These are phyloP conservation scores for Catocala fraxini DNA, from an alignment of 2,888 invertebrate genomes.

Conservation along the genomic window DNA sequence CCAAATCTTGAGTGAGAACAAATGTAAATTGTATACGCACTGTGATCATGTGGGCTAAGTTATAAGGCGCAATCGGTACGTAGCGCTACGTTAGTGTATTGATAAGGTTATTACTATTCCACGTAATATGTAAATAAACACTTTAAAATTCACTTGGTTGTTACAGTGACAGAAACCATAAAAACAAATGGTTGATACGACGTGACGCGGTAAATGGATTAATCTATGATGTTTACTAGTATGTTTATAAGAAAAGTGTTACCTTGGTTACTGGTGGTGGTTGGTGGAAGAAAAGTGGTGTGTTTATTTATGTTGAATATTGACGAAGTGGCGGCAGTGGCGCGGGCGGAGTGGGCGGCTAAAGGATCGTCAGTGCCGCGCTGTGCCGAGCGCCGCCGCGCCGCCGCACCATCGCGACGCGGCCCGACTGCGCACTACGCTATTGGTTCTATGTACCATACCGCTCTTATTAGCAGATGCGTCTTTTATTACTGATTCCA, in stretches of 20 bases:
- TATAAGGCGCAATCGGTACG: too few species aligned
- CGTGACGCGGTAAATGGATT: background rate
- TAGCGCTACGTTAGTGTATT: too few species aligned
- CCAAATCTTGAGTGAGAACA: too few species aligned
- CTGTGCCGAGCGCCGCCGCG: slow-evolving; percentile 46
- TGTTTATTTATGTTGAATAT: slow-evolving; percentile 17
- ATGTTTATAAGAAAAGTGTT: slow-evolving; percentile 7
- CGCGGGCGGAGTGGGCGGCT: slow-evolving; percentile 55
- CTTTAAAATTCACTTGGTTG: too few species aligned
- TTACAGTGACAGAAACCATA: too few species aligned
- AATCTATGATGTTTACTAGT: background rate
- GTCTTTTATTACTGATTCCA: background rate
- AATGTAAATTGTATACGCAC: too few species aligned
- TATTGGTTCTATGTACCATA: slow-evolving; percentile 30
- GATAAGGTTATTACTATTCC: too few species aligned
- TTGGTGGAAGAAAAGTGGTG: slow-evolving; percentile 22
- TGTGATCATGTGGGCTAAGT: too few species aligned
- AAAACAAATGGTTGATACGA: too few species aligned
- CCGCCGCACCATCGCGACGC: slow-evolving; percentile 25
- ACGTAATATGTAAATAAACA: too few species aligned
- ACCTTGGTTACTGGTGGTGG: slow-evolving; percentile 35
- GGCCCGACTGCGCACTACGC: slow-evolving; percentile 62
- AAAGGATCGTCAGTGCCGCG: slow-evolving; percentile 62
- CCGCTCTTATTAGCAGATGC: background rate
- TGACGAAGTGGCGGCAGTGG: slow-evolving; percentile 12